phyloP scores from a whole-genome alignment of 2,888 invertebrate genomes.

The Ophioninae sp. region DNA sequence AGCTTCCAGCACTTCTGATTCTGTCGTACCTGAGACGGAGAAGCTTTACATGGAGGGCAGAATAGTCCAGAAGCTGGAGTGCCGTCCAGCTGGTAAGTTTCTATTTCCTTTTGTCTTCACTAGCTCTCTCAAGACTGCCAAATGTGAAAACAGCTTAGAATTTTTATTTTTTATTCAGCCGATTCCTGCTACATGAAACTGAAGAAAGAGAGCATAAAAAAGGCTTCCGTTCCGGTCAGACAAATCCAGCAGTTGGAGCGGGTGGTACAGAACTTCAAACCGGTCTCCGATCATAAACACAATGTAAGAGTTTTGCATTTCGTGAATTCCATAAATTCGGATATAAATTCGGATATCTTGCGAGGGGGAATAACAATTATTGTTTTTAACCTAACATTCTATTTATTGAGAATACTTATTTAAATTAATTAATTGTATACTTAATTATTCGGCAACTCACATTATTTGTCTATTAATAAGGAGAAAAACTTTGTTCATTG shows the following conservation, averaged over 20 bases:
- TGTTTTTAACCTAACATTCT: background rate
- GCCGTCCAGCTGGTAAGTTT: constrained; percentile 88
- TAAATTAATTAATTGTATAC: too few species aligned
- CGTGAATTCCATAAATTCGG: too few species aligned
- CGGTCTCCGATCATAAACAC: constrained; percentile 94
- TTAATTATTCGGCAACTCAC: too few species aligned
- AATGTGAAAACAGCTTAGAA: background rate
- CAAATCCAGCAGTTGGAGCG: constrained; percentile 93
- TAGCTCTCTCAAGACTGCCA: background rate
- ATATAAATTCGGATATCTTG: background rate
- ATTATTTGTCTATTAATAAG: background rate
- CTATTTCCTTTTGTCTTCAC: background rate
- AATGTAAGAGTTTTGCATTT: constrained; percentile 85
- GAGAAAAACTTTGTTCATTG: background rate
- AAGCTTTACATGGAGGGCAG: constrained; percentile 95
- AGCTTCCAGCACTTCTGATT: constrained; percentile 81
- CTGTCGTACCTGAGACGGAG: constrained; percentile 89
- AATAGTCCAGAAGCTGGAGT: constrained; percentile 98
- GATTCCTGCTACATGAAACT: constrained; percentile 95
- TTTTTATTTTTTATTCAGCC: constrained; percentile 78
- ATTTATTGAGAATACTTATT: too few species aligned
- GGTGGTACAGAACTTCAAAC: constrained; percentile 95
- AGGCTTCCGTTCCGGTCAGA: constrained; percentile 92
- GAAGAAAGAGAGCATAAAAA: constrained; percentile 92
- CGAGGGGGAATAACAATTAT: background rate